Conservation (phyloP, 2,113 vertebrate genomes). For the Raja brachyura region DNA sequence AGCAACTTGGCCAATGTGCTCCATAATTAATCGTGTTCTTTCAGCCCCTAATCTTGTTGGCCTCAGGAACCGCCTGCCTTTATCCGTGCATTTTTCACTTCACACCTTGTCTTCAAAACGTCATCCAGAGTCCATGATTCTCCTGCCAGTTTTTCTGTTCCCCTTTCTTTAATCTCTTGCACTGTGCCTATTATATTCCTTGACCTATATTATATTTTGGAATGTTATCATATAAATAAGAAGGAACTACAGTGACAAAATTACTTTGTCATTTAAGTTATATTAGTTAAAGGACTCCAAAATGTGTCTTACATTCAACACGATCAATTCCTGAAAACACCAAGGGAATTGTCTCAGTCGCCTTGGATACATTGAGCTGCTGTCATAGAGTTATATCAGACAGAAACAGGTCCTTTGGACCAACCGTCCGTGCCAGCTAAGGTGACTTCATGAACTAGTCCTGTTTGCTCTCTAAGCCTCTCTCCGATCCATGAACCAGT, state of each 20-base stretch:
- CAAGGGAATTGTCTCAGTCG: neutral
- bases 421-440: no score
- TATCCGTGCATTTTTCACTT: neutral
- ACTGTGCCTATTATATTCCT: neutral
- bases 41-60: neutral
- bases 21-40: neutral
- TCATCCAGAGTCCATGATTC: neutral
- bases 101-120: neutral
- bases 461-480: no score
- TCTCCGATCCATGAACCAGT: no score
- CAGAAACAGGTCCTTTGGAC: no score
- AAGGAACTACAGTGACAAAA: neutral
- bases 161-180: neutral
- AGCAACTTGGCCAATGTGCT: neutral
- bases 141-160: neutral
- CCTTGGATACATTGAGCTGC: neutral
- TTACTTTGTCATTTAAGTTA: neutral
- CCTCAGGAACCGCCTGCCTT: neutral
- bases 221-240: neutral
- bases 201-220: neutral
- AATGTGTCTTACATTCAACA: neutral
- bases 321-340: neutral
- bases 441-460: no score
- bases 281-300: neutral
- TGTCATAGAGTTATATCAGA: no score